Percentiles rank a stretch among this genome's conserved stretches.
Evolutionary conservation across 2,113 vertebrate genomes (phyloP).

Genomic region (Forbesichthys agassizii): DNA sequence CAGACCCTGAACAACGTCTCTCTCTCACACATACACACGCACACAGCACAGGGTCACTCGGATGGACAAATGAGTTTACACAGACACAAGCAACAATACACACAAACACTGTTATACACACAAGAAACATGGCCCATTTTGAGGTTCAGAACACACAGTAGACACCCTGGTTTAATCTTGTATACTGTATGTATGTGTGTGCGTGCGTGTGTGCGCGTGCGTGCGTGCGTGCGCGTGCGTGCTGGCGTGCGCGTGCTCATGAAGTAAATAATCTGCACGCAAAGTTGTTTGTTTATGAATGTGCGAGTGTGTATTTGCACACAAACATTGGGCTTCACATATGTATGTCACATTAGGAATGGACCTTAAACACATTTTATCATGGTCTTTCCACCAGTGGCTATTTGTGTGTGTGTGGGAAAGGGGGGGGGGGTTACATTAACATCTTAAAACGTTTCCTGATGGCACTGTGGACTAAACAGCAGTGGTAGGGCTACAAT

Average conservation of each 20-base stretch:
- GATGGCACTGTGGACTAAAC: no score
- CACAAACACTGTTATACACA: neutral
- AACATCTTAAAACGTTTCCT: no score
- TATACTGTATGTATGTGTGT: constrained; percentile 4
- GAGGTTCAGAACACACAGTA: no score
- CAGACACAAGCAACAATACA: neutral
- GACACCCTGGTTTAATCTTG: no score
- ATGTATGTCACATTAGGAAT: no score
- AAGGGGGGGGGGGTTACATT: neutral
- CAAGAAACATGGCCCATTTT: neutral
- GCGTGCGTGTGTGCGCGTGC: constrained; percentile 5
- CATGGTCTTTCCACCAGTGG: neutral
- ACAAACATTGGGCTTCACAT: no score
- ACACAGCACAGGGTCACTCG: neutral
- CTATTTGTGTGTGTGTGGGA: neutral
- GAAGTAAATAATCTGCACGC: neutral
- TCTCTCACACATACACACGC: neutral
- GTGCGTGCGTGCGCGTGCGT: neutral
- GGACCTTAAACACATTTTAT: neutral
- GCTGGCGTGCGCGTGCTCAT: neutral
- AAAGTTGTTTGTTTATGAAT: no score
- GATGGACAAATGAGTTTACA: neutral
- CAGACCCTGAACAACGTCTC: constrained; percentile 33
- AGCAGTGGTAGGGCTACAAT: no score
- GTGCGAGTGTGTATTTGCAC: no score